Conservation (phyloP, 1,140 invertebrate genomes). For the Theocolax elegans region DNA sequence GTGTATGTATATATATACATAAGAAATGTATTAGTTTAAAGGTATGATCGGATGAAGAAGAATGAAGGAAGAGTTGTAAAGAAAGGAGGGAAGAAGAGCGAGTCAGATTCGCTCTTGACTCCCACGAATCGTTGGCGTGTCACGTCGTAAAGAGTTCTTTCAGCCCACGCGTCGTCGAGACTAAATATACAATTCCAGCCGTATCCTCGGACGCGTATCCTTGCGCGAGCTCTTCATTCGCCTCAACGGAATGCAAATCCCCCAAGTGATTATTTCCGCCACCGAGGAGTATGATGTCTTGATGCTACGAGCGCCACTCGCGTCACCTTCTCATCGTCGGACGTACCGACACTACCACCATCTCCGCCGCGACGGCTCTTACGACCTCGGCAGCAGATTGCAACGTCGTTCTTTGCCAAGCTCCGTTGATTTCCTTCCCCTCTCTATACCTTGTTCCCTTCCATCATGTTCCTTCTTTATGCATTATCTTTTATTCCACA, state of each 20-base stretch:
- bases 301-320: not conserved
- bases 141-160: constrained; percentile 35
- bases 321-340: not conserved
- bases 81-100: not conserved
- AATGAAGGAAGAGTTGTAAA: too few relatives aligned
- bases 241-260: constrained; percentile 26
- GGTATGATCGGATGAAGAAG: too few relatives aligned
- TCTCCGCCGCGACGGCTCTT: not conserved
- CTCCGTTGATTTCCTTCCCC: not conserved
- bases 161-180: constrained; percentile 17
- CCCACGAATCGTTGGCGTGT: constrained; percentile 23
- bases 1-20: not conserved
- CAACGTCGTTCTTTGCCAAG: not conserved
- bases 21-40: too few relatives aligned
- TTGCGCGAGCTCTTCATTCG: constrained; percentile 33
- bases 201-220: not conserved
- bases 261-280: constrained; percentile 32
- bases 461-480: not conserved
- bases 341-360: not conserved
- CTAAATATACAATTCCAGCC: constrained; percentile 34
- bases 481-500: not conserved
- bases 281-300: constrained; percentile 29
- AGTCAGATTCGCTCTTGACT: not conserved
- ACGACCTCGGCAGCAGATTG: constrained; percentile 1
- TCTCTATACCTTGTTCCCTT: too few relatives aligned